Evolutionary conservation across 2,113 vertebrate species (phyloP).

Genomic region (Saccopteryx bilineata): DNA sequence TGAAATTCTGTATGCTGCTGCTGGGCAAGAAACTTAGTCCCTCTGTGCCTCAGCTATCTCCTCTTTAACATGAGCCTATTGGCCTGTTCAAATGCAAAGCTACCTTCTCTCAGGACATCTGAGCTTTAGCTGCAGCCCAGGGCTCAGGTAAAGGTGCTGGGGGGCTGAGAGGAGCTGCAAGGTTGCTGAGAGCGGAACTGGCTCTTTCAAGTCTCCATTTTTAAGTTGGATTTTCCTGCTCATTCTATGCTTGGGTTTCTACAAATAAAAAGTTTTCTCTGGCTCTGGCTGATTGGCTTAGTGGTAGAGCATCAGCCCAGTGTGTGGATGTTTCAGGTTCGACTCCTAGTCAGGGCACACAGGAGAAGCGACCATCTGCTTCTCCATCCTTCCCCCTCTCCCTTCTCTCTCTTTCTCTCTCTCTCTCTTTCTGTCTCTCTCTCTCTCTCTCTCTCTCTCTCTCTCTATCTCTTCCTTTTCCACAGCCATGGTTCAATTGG

Average conservation of each 20-base stretch:
- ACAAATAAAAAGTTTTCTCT: background rate
- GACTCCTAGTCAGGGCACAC: too few species aligned
- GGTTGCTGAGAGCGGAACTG: background rate
- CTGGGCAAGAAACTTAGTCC: background rate
- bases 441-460: too few species aligned
- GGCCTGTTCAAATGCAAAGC: background rate
- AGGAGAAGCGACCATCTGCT: too few species aligned
- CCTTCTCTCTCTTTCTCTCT: too few species aligned
- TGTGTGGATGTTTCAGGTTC: too few species aligned
- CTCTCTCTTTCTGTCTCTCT: too few species aligned
- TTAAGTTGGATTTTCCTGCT: background rate
- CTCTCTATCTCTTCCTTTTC: too few species aligned
- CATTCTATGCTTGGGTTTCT: background rate
- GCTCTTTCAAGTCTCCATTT: background rate
- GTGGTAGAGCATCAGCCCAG: too few species aligned
- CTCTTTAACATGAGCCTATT: background rate
- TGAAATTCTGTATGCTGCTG: background rate
- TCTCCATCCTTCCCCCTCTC: too few species aligned
- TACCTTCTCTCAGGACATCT: background rate
- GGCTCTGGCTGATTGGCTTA: too few species aligned
- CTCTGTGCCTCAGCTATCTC: background rate
- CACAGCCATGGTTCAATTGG: too few species aligned
- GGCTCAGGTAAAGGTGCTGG: background rate
- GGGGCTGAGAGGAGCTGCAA: too few species aligned
- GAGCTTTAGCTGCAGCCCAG: background rate